Percentiles rank a stretch among this genome's conserved stretches.
These are phyloP conservation scores for Ephestia elutella DNA, from an alignment of 1,140 invertebrate species.

Conservation along the genomic window DNA sequence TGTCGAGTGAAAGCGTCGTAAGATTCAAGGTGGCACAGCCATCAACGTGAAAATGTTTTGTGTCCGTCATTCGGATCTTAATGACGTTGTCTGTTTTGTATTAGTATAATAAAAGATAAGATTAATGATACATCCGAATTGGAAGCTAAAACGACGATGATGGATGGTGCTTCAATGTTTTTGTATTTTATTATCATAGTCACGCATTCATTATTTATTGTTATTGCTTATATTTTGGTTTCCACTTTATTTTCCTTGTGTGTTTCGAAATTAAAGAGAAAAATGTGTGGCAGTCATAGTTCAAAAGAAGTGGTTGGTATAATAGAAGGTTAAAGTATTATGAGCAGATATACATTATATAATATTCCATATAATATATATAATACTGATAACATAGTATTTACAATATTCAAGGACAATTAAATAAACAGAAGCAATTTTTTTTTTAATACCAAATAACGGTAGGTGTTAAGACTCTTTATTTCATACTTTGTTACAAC, in stretches of 20 bases:
- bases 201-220: background rate
- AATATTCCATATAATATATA: too few relatives aligned
- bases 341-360: too few relatives aligned
- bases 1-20: background rate
- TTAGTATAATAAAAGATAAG: constrained; percentile 2
- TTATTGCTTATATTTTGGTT: background rate
- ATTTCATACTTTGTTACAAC: too few relatives aligned
- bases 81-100: constrained; percentile 1
- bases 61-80: constrained; percentile 1
- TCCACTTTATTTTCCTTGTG: background rate
- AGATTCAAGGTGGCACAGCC: background rate
- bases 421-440: too few relatives aligned
- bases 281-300: too few relatives aligned
- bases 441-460: too few relatives aligned
- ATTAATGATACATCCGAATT: constrained; percentile 4
- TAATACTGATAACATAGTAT: too few relatives aligned
- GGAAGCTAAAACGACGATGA: background rate
- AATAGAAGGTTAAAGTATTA: too few relatives aligned
- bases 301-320: too few relatives aligned
- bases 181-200: background rate
- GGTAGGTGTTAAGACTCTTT: too few relatives aligned
- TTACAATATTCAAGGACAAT: too few relatives aligned
- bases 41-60: background rate
- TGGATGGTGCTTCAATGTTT: background rate
- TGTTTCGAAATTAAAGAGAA: too few relatives aligned